phyloP scores from a whole-genome alignment of 2,797 vertebrate species.

The Sciurus vulgaris region DNA sequence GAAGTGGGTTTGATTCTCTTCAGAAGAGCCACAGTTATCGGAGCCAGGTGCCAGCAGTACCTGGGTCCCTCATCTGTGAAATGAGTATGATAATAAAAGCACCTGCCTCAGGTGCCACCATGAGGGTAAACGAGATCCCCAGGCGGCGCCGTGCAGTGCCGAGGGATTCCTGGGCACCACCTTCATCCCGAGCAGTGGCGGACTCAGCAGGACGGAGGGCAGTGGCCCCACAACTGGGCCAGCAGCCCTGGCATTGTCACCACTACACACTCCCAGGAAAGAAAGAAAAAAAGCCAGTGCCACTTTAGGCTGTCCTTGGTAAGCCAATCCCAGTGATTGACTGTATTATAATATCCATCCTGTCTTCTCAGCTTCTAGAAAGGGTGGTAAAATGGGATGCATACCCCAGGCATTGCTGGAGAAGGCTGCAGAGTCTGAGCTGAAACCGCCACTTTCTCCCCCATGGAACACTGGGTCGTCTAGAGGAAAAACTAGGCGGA shows the following conservation, averaged over 20 bases:
- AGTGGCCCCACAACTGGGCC: neutral
- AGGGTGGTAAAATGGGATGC: neutral
- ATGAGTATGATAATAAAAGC: fast-evolving
- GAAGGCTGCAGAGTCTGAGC: neutral
- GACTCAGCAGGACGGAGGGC: neutral
- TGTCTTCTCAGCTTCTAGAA: neutral
- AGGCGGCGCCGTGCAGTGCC: fast-evolving
- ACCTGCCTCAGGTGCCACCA: fast-evolving
- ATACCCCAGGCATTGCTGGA: fast-evolving
- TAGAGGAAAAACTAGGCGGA: neutral
- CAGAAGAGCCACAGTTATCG: neutral
- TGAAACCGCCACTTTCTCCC: neutral
- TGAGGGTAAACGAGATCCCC: neutral
- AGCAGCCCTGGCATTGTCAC: fast-evolving
- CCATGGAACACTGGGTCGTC: neutral
- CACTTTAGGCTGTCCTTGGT: neutral
- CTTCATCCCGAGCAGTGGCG: neutral
- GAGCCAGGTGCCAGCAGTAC: fast-evolving
- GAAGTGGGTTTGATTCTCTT: neutral
- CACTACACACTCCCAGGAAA: no score
- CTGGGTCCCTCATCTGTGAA: neutral
- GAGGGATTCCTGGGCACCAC: fast-evolving
- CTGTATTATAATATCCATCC: neutral
- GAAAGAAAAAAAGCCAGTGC: neutral
- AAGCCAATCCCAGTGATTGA: neutral